These are phyloP conservation scores for Cladorhizidae sp. DNA, from an alignment of 37 sponge, comb jelly and placozoan genomes.

Conservation along the genomic window DNA sequence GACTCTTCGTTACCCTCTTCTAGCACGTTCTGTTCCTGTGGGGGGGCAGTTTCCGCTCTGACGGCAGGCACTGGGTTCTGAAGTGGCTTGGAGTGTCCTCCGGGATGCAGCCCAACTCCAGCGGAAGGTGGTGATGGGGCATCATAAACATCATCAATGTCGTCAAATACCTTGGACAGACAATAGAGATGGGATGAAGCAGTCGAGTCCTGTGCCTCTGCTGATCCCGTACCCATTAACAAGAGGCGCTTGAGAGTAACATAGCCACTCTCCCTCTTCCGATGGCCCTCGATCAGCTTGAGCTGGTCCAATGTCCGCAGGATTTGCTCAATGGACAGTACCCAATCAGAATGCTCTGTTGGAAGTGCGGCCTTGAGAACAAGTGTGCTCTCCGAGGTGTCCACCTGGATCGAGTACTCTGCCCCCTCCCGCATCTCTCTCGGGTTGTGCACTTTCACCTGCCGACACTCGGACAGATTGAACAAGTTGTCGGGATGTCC, in stretches of 20 bases:
- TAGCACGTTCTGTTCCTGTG: no score
- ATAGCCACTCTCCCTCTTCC: slow-evolving; percentile 44
- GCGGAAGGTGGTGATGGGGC: slow-evolving; percentile 14
- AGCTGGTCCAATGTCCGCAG: slow-evolving; percentile 3
- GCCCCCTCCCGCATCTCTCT: slow-evolving; percentile 28
- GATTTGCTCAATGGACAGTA: slow-evolving; percentile 30
- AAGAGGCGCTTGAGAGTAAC: slow-evolving; percentile 47
- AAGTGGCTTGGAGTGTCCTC: slow-evolving; percentile 17
- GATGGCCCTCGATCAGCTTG: slow-evolving; percentile 19
- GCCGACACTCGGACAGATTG: slow-evolving; percentile 13
- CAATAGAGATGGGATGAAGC: slow-evolving; percentile 18
- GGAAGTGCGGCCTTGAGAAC: slow-evolving; percentile 40
- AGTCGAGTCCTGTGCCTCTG: neutral
- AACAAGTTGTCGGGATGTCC: slow-evolving; percentile 53
- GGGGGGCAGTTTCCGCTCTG: neutral
- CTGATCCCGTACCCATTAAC: neutral
- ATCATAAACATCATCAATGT: slow-evolving; percentile 41
- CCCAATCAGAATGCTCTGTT: slow-evolving; percentile 63
- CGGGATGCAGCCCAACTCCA: neutral
- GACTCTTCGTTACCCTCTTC: no score
- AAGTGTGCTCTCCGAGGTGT: slow-evolving; percentile 14
- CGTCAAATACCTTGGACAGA: slow-evolving; percentile 23
- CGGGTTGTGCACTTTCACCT: slow-evolving; percentile 40
- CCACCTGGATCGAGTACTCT: slow-evolving; percentile 39
- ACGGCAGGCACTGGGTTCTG: neutral